phyloP scores from a whole-genome alignment of 1,140 invertebrate genomes.

The Caenorhabditis briggsae region DNA sequence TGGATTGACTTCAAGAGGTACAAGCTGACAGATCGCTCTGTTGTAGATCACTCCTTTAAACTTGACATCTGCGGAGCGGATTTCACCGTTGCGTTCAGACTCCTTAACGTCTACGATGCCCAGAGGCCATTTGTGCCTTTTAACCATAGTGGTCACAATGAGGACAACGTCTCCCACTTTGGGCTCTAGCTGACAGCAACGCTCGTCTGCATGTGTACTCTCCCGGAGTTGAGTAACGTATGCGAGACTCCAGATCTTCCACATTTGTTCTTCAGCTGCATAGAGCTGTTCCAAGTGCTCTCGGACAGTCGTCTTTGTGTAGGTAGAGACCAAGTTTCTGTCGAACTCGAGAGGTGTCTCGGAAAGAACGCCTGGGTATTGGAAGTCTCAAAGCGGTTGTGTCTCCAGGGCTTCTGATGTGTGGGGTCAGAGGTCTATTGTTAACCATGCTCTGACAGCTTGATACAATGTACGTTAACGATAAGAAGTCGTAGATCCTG shows the following conservation, averaged over 20 bases:
- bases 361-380: background rate
- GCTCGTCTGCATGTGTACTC: background rate
- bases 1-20: background rate
- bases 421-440: background rate
- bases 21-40: background rate
- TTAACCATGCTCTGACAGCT: background rate
- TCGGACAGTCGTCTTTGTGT: background rate
- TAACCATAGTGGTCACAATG: background rate
- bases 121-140: background rate
- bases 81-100: background rate
- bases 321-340: background rate
- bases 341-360: background rate
- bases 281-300: background rate
- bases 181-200: background rate
- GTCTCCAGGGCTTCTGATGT: background rate
- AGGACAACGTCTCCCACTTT: background rate
- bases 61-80: background rate
- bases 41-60: background rate
- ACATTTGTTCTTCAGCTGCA: background rate
- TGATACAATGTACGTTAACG: no score
- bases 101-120: background rate
- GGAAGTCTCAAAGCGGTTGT: background rate
- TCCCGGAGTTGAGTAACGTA: background rate
- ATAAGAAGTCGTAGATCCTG: no score
- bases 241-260: background rate